A percentile compares a stretch with the other conserved stretches of the same genome.
These are phyloP conservation scores for Prinia subflava DNA, from an alignment of 2,113 vertebrate genomes.

Conservation along the genomic window DNA sequence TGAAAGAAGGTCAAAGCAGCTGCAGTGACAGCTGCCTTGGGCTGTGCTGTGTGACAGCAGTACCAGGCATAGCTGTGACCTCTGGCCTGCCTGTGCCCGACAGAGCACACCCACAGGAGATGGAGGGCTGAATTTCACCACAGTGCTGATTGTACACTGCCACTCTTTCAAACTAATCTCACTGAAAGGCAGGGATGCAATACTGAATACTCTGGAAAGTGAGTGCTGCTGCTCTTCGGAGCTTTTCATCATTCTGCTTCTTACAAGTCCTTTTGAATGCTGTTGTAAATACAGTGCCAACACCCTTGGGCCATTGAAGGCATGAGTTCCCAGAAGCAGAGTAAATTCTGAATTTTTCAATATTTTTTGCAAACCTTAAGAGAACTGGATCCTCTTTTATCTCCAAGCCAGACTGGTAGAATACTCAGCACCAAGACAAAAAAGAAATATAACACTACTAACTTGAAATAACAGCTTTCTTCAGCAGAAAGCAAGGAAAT, in stretches of 20 bases:
- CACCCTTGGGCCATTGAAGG: background rate
- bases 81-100: background rate
- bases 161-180: background rate
- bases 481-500: background rate
- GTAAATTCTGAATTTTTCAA: background rate
- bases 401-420: background rate
- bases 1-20: background rate
- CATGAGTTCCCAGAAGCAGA: background rate
- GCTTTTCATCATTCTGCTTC: background rate
- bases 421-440: background rate
- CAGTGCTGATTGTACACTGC: background rate
- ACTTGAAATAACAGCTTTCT: background rate
- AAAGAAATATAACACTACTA: background rate
- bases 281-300: background rate
- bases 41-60: rapidly evolving
- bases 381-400: background rate
- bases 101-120: background rate
- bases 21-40: rapidly evolving
- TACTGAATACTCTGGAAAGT: background rate
- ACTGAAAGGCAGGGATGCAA: background rate
- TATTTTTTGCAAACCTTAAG: background rate
- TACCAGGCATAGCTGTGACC: background rate
- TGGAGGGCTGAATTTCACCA: background rate
- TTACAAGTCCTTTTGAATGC: background rate
- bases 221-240: background rate